Evolutionary conservation across 35 echinoderm and acorn worm species (phyloP).

Genomic region (Lytechinus pictus): DNA sequence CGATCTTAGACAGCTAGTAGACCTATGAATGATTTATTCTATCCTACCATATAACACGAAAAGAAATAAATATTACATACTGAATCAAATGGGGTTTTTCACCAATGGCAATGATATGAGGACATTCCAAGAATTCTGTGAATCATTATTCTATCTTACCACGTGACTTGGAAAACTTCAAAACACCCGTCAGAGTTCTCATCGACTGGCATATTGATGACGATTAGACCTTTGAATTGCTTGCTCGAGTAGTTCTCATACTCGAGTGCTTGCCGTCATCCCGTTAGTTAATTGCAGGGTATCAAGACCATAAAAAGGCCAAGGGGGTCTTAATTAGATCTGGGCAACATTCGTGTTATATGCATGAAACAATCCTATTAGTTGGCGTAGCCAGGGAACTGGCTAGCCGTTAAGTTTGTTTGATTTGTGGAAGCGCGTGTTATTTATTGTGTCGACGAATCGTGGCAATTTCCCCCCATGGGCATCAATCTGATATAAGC

Average conservation of each 20-base stretch:
- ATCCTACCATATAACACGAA: too few species aligned
- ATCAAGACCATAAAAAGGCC: slow-evolving; percentile 11
- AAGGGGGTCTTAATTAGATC: slow-evolving; percentile 3
- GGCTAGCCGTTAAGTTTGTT: slow-evolving; percentile 10
- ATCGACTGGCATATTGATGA: neutral
- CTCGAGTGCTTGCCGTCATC: neutral
- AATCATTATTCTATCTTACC: neutral
- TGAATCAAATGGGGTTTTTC: too few species aligned
- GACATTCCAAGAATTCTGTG: neutral
- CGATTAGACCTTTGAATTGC: slow-evolving; percentile 2
- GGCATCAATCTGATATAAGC: neutral
- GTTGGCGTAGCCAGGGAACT: neutral
- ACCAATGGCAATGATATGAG: too few species aligned
- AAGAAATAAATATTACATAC: too few species aligned
- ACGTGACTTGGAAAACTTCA: neutral
- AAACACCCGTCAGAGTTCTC: neutral
- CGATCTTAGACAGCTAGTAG: too few species aligned
- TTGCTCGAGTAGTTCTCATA: neutral
- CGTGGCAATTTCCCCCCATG: neutral
- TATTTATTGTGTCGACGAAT: slow-evolving; percentile 13
- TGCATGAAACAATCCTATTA: slow-evolving; percentile 13
- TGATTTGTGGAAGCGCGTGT: neutral
- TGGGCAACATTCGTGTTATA: slow-evolving; percentile 3
- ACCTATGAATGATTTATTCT: too few species aligned
- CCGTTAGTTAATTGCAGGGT: slow-evolving; percentile 17